Conservation (phyloP, 2,113 vertebrate genomes). For the Vicugna pacos region DNA sequence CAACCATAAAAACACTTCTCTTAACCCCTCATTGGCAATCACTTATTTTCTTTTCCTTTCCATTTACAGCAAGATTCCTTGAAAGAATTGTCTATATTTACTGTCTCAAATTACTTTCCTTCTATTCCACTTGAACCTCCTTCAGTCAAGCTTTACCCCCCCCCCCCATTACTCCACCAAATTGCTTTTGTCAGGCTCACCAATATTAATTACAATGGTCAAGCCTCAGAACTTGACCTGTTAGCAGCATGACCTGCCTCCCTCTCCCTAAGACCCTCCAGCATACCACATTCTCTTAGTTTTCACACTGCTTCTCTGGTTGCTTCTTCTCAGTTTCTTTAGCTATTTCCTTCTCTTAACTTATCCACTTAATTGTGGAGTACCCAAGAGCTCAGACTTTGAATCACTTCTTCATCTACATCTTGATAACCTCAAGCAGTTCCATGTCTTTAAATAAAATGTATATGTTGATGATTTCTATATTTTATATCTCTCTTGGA, state of each 20-base stretch:
- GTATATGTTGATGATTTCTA: neutral
- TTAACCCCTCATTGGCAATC: neutral
- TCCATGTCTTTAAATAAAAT: neutral
- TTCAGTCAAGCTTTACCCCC: neutral
- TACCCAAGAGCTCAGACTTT: neutral
- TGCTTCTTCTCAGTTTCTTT: neutral
- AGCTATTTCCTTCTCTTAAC: neutral
- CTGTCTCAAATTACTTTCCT: neutral
- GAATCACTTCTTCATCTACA: neutral
- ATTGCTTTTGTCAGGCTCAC: neutral
- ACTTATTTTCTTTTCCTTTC: neutral
- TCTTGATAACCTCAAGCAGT: neutral
- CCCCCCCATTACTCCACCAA: neutral
- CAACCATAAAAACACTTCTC: neutral
- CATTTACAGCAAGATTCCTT: neutral
- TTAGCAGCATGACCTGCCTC: neutral
- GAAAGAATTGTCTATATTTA: neutral
- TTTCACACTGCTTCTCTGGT: neutral
- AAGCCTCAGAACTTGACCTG: neutral
- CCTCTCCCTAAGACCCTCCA: neutral
- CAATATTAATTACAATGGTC: neutral
- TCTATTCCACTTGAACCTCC: neutral
- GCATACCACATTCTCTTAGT: neutral
- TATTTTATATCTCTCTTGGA: neutral
- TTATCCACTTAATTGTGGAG: neutral